Evolutionary conservation across 2,888 invertebrate genomes (phyloP).

Genomic region (Chydorus sphaericus): DNA sequence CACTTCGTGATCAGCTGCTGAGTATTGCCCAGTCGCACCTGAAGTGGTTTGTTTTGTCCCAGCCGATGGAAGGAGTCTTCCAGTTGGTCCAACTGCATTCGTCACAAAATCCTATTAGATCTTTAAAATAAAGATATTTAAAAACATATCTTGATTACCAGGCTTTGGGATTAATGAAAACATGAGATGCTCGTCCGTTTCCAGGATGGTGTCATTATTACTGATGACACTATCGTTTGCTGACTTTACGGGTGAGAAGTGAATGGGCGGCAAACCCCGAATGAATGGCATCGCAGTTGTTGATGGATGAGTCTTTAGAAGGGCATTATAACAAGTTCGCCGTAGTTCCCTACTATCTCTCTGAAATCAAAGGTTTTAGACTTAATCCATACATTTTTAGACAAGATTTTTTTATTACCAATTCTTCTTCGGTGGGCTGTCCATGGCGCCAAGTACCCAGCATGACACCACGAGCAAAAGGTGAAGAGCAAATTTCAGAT

Average conservation of each 20-base stretch:
- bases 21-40: not conserved
- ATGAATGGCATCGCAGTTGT: too few relatives aligned
- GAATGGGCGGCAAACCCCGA: too few relatives aligned
- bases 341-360: not conserved
- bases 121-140: too few relatives aligned
- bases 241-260: too few relatives aligned
- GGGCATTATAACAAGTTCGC: not conserved
- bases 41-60: not conserved
- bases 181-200: too few relatives aligned
- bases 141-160: too few relatives aligned
- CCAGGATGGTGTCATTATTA: too few relatives aligned
- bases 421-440: constrained; percentile 3
- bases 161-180: too few relatives aligned
- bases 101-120: too few relatives aligned
- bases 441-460: constrained; percentile 8
- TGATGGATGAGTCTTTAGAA: not conserved
- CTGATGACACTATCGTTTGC: too few relatives aligned
- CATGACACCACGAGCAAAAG: constrained; percentile 10
- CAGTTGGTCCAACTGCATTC: too few relatives aligned
- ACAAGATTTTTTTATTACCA: not conserved
- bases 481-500: constrained; percentile 8
- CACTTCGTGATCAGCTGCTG: constrained; percentile 3
- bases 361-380: not conserved
- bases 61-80: too few relatives aligned
- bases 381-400: not conserved